These are phyloP conservation scores for Ruditapes philippinarum DNA, from an alignment of 1,140 invertebrate species.

Conservation along the genomic window DNA sequence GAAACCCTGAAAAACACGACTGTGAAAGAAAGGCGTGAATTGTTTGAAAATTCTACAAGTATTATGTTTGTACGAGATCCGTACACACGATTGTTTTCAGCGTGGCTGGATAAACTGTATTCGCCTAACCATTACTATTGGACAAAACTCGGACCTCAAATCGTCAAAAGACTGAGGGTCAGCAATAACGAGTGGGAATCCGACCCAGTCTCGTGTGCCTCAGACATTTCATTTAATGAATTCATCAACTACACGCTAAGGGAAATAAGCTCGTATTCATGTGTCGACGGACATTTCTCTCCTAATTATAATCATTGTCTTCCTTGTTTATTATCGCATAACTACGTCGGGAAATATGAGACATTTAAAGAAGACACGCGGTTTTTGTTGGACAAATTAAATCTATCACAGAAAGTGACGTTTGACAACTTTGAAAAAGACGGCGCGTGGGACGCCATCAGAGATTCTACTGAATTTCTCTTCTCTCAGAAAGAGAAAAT, in stretches of 20 bases:
- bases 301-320: slow-evolving; percentile 37
- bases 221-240: slow-evolving; percentile 41
- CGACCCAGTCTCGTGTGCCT: neutral
- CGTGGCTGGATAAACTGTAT: slow-evolving; percentile 55
- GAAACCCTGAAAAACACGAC: neutral
- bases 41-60: neutral
- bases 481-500: slow-evolving; percentile 15
- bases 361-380: slow-evolving; percentile 44
- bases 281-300: slow-evolving; percentile 41
- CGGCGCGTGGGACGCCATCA: slow-evolving; percentile 3
- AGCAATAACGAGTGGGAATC: neutral
- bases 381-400: neutral
- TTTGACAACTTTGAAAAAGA: slow-evolving; percentile 27
- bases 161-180: neutral
- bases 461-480: slow-evolving; percentile 14
- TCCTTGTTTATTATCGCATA: neutral
- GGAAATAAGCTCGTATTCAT: neutral
- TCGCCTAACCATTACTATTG: slow-evolving; percentile 34
- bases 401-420: neutral
- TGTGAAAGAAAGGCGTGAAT: neutral
- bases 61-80: slow-evolving; percentile 56
- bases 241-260: slow-evolving; percentile 25
- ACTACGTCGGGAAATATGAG: slow-evolving; percentile 54
- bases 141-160: neutral
- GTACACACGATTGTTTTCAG: slow-evolving; percentile 41